phyloP scores from a whole-genome alignment of 2,113 vertebrate species.

The Cranoglanis bouderius region DNA sequence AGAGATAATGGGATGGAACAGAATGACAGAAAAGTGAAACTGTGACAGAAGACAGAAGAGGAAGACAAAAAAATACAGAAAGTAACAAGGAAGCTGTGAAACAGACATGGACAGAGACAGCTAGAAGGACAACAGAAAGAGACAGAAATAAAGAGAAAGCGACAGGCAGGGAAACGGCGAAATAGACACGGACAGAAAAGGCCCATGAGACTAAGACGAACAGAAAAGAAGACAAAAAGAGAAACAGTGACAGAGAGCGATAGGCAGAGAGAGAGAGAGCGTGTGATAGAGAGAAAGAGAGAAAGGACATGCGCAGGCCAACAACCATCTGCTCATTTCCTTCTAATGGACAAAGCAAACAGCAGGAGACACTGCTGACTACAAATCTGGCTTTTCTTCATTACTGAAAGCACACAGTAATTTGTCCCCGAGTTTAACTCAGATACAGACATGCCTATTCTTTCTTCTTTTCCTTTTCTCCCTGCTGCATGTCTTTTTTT shows the following conservation, averaged over 20 bases:
- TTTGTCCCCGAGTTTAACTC: slow-evolving; percentile 47
- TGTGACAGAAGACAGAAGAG: slow-evolving; percentile 6
- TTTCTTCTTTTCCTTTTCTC: slow-evolving; percentile 19
- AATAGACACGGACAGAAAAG: slow-evolving; percentile 33
- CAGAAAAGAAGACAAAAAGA: slow-evolving; percentile 22
- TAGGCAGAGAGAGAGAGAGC: slow-evolving; percentile 10
- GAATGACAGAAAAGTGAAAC: background rate
- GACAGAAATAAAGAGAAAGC: background rate
- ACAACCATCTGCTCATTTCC: slow-evolving; percentile 96
- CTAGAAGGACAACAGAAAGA: background rate
- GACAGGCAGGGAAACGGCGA: slow-evolving; percentile 12
- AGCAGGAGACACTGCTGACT: slow-evolving; percentile 88
- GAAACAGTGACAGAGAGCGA: slow-evolving; percentile 18
- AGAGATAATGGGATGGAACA: background rate
- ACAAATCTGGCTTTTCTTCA: slow-evolving; percentile 87
- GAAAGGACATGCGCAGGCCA: slow-evolving; percentile 74
- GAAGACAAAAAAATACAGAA: background rate
- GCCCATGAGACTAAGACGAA: slow-evolving; percentile 5
- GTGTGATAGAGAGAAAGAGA: background rate
- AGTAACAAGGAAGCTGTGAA: background rate
- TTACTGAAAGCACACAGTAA: slow-evolving; percentile 65
- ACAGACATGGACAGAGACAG: slow-evolving; percentile 11
- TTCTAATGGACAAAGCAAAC: slow-evolving; percentile 94
- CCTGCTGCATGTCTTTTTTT: slow-evolving; percentile 10
- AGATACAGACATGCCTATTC: slow-evolving; percentile 34